Percentiles rank a stretch among this genome's conserved stretches.
Conservation (phyloP, 2,888 invertebrate genomes). For the Cheilosia vulpina region DNA sequence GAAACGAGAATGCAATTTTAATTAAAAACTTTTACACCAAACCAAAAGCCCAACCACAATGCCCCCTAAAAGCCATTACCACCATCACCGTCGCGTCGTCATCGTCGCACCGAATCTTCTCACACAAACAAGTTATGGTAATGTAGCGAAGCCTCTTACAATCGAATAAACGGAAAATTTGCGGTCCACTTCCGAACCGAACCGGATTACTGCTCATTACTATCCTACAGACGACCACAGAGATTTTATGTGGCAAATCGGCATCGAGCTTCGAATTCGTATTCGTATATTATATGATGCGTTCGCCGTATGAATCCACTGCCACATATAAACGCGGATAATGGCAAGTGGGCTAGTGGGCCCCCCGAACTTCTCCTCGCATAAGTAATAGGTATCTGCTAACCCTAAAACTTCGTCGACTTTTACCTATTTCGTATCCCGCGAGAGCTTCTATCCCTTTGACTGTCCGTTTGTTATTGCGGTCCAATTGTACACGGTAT, state of each 20-base stretch:
- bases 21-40: conserved; percentile 62
- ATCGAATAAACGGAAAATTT: conserved; percentile 58
- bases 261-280: conserved; percentile 2
- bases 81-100: too few relatives aligned
- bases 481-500: neutral
- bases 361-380: neutral
- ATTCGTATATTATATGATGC: neutral
- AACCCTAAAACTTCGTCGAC: conserved; percentile 14
- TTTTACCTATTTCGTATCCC: conserved; percentile 7
- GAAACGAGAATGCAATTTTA: conserved; percentile 65
- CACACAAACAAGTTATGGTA: neutral
- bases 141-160: conserved; percentile 36
- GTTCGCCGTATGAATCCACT: neutral
- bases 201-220: conserved; percentile 39
- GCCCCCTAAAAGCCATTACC: neutral
- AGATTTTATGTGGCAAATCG: conserved; percentile 43
- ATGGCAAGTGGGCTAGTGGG: neutral
- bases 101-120: neutral
- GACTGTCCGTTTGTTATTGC: neutral
- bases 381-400: conserved; percentile 1
- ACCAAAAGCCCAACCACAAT: conserved; percentile 17
- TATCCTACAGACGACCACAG: conserved; percentile 30
- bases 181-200: conserved; percentile 25
- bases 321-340: too few relatives aligned
- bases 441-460: neutral